Evolutionary conservation across 1,140 invertebrate species (phyloP).

Genomic region (Zaprionus vittiger): DNA sequence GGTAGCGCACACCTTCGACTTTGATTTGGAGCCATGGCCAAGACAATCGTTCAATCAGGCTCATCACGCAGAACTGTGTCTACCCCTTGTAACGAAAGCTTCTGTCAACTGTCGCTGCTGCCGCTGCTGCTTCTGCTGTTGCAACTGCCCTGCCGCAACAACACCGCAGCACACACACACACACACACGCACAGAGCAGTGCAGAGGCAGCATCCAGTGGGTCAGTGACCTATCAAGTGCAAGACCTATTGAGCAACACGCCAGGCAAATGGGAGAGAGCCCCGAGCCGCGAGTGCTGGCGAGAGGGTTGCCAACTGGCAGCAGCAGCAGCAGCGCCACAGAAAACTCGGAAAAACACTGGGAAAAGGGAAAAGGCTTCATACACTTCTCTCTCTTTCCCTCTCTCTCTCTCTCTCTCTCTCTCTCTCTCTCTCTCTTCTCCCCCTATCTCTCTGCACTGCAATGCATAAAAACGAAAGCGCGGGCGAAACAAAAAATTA

Average conservation of each 20-base stretch:
- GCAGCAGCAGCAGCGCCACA: conserved; percentile 62
- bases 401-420: too few species aligned
- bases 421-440: background rate
- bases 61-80: background rate
- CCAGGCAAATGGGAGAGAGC: conserved; percentile 43
- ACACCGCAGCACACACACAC: conserved; percentile 31
- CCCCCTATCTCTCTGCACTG: background rate
- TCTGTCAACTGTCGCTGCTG: conserved; percentile 44
- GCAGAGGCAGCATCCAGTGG: conserved; percentile 44
- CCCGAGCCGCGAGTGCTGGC: conserved; percentile 22
- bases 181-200: conserved; percentile 7
- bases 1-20: conserved; percentile 30
- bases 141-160: conserved; percentile 64
- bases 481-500: conserved; percentile 77
- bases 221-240: conserved; percentile 81
- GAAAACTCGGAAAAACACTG: conserved; percentile 47
- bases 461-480: conserved; percentile 61
- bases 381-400: conserved; percentile 22
- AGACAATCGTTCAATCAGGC: conserved; percentile 26
- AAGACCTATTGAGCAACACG: conserved; percentile 76
- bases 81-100: conserved; percentile 19
- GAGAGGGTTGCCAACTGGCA: conserved; percentile 56
- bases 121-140: conserved; percentile 53
- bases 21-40: conserved; percentile 35
- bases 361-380: conserved; percentile 10